Base-by-base conservation (phyloP, 2,797 vertebrate genomes). In the Catharus ustulatus region DNA sequence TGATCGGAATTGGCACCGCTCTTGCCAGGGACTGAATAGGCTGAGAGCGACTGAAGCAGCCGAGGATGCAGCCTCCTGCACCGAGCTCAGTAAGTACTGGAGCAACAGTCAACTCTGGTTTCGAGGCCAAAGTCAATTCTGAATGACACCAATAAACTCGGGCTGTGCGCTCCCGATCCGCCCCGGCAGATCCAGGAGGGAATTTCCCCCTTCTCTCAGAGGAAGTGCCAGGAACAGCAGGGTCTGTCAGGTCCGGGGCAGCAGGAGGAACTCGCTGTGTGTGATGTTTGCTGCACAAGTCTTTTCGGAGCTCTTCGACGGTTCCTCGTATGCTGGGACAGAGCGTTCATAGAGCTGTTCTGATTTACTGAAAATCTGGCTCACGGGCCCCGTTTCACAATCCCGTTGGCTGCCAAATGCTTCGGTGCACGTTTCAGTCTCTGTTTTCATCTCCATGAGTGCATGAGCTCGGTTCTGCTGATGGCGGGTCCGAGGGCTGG, bases 1-100 rank as follows among this genome's bases (percentile, higher is more conserved):
- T 93, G 91, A 95, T 93, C 85, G 62, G 80, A 90, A 91, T 20
- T 96, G 95, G 94, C 87, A 90, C 24, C 26, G 5, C 8, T 74
- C 62, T 48, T 81, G 82, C 86, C 1, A 36, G 67, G n/a, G 40
- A 89, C 52, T 43, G 86, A 87, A 90, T n/a, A 79, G 87, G 73
- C 62, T 12, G 58, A 52, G 49, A 71, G 73, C 12, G 10, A 51
- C 61, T 27, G 54, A 24, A 81, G 67, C 63, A 59, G 78, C 34
- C 36, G 54, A 86, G 79, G 79, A 90, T 24, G 24, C 84, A 71
- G 80, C 38, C 80, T 76, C 74, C 55, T 17, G 9, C 12, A n/a
- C 74, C 17, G 40, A n/a, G 59, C 90, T 78, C 17, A 51, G 69
- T 69, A 54, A 90, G 81, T 34, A 34, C 42, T 49, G 3, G 5